These are phyloP conservation scores for Ericerus pela DNA, from an alignment of 1,140 invertebrate species.

Conservation along the genomic window DNA sequence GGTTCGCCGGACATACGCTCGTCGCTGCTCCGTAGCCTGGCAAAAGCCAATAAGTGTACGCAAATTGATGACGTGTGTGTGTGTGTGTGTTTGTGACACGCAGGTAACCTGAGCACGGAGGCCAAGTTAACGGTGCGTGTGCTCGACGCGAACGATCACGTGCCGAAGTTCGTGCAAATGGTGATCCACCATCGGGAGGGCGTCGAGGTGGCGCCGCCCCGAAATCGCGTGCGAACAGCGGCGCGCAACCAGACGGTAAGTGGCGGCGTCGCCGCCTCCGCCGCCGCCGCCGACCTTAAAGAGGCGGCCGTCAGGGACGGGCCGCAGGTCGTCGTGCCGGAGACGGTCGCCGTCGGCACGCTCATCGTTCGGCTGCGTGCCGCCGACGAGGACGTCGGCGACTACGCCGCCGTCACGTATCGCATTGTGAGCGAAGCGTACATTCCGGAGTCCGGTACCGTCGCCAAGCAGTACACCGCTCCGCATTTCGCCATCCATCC, in stretches of 20 bases:
- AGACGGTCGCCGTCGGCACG: slow-evolving; percentile 56
- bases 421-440: slow-evolving; percentile 48
- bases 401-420: slow-evolving; percentile 61
- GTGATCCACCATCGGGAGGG: slow-evolving; percentile 46
- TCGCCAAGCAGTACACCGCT: slow-evolving; percentile 20
- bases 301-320: neutral
- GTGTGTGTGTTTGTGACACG: neutral
- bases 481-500: slow-evolving; percentile 59
- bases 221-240: slow-evolving; percentile 13
- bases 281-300: neutral
- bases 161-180: slow-evolving; percentile 50
- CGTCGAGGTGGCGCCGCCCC: slow-evolving; percentile 38
- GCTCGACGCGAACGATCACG: slow-evolving; percentile 71
- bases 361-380: slow-evolving; percentile 65
- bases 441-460: slow-evolving; percentile 35
- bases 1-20: no score
- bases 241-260: slow-evolving; percentile 20
- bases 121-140: slow-evolving; percentile 52
- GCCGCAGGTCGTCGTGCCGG: slow-evolving; percentile 52
- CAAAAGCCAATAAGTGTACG: no score
- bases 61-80: no score
- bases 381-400: slow-evolving; percentile 59
- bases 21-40: no score
- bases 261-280: slow-evolving; percentile 1
- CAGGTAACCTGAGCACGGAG: slow-evolving; percentile 52